Percentiles rank a stretch among this genome's conserved stretches.
These are phyloP conservation scores for Stictocephala bisonia DNA, from an alignment of 2,888 invertebrate species.

Conservation along the genomic window DNA sequence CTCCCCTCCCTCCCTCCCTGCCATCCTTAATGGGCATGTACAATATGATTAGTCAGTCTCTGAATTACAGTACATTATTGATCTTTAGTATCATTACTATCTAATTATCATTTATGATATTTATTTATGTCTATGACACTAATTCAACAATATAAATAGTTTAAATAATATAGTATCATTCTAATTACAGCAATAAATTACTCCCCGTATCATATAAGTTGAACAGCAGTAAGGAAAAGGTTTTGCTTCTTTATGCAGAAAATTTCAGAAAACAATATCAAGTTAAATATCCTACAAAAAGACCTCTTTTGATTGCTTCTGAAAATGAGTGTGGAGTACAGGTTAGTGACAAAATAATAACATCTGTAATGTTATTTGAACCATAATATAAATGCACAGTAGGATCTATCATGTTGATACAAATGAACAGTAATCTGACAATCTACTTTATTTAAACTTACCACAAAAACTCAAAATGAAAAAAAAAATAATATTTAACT, in stretches of 20 bases:
- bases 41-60: too few species aligned
- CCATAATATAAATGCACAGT: background rate
- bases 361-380: background rate
- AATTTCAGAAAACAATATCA: constrained; percentile 81
- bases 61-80: too few species aligned
- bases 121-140: constrained; percentile 10
- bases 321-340: constrained; percentile 83
- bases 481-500: too few species aligned
- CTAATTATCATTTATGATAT: constrained; percentile 6
- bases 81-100: too few species aligned
- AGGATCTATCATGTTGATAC: background rate
- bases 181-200: constrained; percentile 65
- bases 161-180: background rate
- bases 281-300: constrained; percentile 70
- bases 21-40: too few species aligned
- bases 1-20: too few species aligned
- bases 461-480: too few species aligned
- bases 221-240: constrained; percentile 76
- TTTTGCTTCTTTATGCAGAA: constrained; percentile 79
- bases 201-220: constrained; percentile 75
- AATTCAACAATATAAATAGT: too few species aligned
- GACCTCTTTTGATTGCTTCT: constrained; percentile 76
- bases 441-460: too few species aligned
- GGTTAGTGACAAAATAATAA: constrained; percentile 65
- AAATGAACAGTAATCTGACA: background rate